Evolutionary conservation across 2,888 invertebrate genomes (phyloP).

Genomic region (Scaptomyza polygonia): DNA sequence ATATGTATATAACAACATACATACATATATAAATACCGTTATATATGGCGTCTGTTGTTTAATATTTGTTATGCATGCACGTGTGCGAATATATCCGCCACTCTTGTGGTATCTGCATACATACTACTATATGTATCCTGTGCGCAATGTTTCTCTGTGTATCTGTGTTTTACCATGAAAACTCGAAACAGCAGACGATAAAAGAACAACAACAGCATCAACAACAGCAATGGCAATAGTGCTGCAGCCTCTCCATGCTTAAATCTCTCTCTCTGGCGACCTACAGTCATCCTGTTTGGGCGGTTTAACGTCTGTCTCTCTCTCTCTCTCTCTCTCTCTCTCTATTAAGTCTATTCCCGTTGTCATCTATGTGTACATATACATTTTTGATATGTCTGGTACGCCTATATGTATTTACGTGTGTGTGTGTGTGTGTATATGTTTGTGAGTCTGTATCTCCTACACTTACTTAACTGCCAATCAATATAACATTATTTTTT

Average conservation of each 20-base stretch:
- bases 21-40: slow-evolving; percentile 21
- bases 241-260: background rate
- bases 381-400: slow-evolving; percentile 28
- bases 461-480: slow-evolving; percentile 15
- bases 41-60: slow-evolving; percentile 45
- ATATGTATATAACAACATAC: background rate
- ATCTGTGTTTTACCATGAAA: slow-evolving; percentile 43
- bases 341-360: slow-evolving; percentile 10
- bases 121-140: slow-evolving; percentile 17
- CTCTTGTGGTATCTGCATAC: slow-evolving; percentile 38
- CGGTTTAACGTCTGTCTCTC: slow-evolving; percentile 36
- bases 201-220: slow-evolving; percentile 29
- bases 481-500: slow-evolving; percentile 29
- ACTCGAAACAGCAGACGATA: slow-evolving; percentile 24
- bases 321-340: background rate
- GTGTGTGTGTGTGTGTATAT: background rate
- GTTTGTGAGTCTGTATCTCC: background rate
- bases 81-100: slow-evolving; percentile 51
- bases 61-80: slow-evolving; percentile 69
- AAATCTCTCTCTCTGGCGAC: slow-evolving; percentile 14
- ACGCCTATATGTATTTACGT: background rate
- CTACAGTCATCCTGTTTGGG: slow-evolving; percentile 48
- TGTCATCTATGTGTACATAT: slow-evolving; percentile 6
- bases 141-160: slow-evolving; percentile 14
- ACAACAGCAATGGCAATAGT: slow-evolving; percentile 22